These are phyloP conservation scores for Mechanitis mazaeus DNA, from an alignment of 2,888 invertebrate genomes.

Conservation along the genomic window DNA sequence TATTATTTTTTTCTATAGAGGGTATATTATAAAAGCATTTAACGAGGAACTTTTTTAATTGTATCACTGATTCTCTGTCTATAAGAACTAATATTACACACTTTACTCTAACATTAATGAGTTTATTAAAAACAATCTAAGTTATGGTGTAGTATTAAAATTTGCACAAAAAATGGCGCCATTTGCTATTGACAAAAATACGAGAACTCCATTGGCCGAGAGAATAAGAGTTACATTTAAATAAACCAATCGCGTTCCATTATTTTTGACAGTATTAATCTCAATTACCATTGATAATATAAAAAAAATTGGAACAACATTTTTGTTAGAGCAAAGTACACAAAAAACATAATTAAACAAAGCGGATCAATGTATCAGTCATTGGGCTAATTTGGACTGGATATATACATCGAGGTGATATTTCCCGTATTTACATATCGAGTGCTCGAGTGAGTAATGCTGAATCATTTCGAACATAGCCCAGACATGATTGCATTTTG, in stretches of 20 bases:
- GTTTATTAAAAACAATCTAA: slow-evolving; percentile 2
- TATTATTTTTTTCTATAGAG: neutral
- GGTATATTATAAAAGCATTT: slow-evolving; percentile 20
- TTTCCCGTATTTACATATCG: slow-evolving; percentile 1
- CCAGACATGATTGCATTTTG: neutral
- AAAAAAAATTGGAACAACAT: slow-evolving; percentile 11
- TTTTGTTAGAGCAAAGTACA: slow-evolving; percentile 6
- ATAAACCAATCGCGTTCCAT: neutral
- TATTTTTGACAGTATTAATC: slow-evolving; percentile 1
- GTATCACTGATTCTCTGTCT: slow-evolving; percentile 8
- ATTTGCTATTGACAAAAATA: neutral
- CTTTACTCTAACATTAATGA: slow-evolving; percentile 12
- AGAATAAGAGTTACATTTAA: neutral
- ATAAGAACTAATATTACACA: slow-evolving; percentile 6
- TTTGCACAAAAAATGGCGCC: neutral
- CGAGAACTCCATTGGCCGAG: neutral
- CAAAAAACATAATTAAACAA: slow-evolving; percentile 14
- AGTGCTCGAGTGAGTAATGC: slow-evolving; percentile 17
- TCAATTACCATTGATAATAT: slow-evolving; percentile 3
- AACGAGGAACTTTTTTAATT: slow-evolving; percentile 23
- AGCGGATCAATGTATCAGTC: slow-evolving; percentile 24
- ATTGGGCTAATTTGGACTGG: slow-evolving; percentile 20
- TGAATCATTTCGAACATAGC: slow-evolving; percentile 4
- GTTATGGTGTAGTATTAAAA: neutral
- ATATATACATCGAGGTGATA: slow-evolving; percentile 10